Evolutionary conservation across 2,888 invertebrate genomes (phyloP), one percentile per base, ranked within the genome.

Genomic region (Tridacna crocea): DNA sequence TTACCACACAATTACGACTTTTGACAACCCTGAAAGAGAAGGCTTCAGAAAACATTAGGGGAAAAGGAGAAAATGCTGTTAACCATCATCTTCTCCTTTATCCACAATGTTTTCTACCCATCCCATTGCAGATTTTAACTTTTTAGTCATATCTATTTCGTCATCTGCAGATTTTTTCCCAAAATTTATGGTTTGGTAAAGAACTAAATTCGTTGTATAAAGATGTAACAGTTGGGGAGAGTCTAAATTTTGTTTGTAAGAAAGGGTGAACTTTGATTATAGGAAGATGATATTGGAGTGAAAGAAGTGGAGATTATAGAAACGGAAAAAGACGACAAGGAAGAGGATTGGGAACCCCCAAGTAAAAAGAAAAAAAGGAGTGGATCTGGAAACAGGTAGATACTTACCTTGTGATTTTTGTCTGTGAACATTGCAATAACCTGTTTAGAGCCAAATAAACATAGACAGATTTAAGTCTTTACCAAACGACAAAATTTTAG

Each of bases 301-400:
- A 65, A 77, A 24, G 79, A 74, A 66, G 78, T 60, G 51, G 36
- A 17, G 0, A 22, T 55, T 13, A 22, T 27, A 72, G 82, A 65
- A 36, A 65, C 66, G 55, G 51, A 22, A 22, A 68, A 51, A 22
- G 63, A 75, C 15, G 81, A 48, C 24, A 79, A 82, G 10, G 72
- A 75, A 46, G 77, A 82, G 58, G 80, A 82, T 55, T 84, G 84
- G 82, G 81, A 81, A 58, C 83, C 83, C 2, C 83, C 83, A 8
- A 79, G 61, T 63, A 80, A 82, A 55, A 66, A 61, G 26, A 83
- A 76, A 60, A 66, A 75, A 36, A 66, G 51, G 19, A 51, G 48
- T 74, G 72, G 47, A 12, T 51, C 70, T 51, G 51, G 51, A 12
- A 70, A 70, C 22, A 70, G 70, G 70, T 70, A 70, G 15, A 19